Evolutionary conservation across 2,888 invertebrate genomes (phyloP).

Genomic region (Protonemura montana): DNA sequence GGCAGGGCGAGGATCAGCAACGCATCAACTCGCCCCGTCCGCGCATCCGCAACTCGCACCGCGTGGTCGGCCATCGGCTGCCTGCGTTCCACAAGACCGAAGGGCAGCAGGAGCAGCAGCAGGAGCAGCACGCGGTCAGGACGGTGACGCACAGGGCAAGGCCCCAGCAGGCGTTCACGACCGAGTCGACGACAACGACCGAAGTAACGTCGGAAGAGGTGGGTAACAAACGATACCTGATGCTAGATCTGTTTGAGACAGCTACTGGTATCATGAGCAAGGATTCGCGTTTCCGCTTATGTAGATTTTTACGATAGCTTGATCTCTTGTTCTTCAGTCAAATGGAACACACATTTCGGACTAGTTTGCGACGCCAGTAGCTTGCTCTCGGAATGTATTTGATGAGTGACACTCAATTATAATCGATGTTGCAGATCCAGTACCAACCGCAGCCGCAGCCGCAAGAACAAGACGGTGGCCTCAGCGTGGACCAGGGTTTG

Average conservation of each 20-base stretch:
- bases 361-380: too few relatives aligned
- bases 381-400: too few relatives aligned
- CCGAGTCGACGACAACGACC: neutral
- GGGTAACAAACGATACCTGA: neutral
- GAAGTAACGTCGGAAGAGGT: neutral
- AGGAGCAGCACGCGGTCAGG: slow-evolving; percentile 23
- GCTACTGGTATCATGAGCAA: too few relatives aligned
- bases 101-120: slow-evolving; percentile 30
- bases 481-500: neutral
- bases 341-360: too few relatives aligned
- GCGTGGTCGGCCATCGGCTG: slow-evolving; percentile 14
- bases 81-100: slow-evolving; percentile 15
- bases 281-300: too few relatives aligned
- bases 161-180: neutral
- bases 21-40: slow-evolving; percentile 20
- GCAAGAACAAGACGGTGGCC: neutral
- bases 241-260: too few relatives aligned
- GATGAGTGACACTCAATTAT: too few relatives aligned
- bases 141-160: slow-evolving; percentile 38
- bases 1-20: neutral
- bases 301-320: too few relatives aligned
- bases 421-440: too few relatives aligned
- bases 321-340: too few relatives aligned
- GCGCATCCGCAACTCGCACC: neutral
- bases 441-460: neutral